phyloP scores from a whole-genome alignment of 2,888 invertebrate genomes.

The Aspidapion aeneum region DNA sequence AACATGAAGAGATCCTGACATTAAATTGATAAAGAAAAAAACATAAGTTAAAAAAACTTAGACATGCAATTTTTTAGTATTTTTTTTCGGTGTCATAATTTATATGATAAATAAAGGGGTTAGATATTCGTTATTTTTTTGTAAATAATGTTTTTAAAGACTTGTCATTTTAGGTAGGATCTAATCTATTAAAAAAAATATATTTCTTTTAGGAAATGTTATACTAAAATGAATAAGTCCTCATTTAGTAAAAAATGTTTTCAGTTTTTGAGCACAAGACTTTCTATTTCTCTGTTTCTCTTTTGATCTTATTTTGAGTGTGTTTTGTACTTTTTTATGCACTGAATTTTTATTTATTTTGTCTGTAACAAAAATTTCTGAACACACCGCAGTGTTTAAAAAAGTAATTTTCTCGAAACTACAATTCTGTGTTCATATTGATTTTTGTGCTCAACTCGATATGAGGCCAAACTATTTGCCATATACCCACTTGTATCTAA shows the following conservation, averaged over 20 bases:
- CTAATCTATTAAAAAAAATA: too few species aligned
- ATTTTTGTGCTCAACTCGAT: conserved; percentile 35
- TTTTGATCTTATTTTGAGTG: neutral
- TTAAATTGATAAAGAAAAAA: neutral
- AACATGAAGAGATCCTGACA: too few species aligned
- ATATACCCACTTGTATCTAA: conserved; percentile 23
- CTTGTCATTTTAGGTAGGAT: neutral
- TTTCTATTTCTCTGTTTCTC: neutral
- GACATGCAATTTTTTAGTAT: neutral
- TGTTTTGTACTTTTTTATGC: neutral
- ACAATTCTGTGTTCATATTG: conserved; percentile 25
- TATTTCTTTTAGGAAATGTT: neutral
- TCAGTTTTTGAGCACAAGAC: too few species aligned
- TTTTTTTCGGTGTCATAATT: neutral
- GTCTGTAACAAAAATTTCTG: conserved; percentile 11
- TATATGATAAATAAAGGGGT: too few species aligned
- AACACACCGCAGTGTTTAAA: conserved; percentile 13
- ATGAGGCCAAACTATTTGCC: conserved; percentile 41
- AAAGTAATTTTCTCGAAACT: conserved; percentile 9
- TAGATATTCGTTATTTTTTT: neutral
- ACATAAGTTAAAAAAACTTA: neutral
- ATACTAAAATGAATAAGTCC: neutral
- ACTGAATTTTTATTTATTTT: conserved; percentile 8
- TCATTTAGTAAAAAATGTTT: too few species aligned
- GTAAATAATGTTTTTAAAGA: neutral